Base-by-base conservation (phyloP, 2,888 invertebrate genomes). In the Xestia sexstrigata region DNA sequence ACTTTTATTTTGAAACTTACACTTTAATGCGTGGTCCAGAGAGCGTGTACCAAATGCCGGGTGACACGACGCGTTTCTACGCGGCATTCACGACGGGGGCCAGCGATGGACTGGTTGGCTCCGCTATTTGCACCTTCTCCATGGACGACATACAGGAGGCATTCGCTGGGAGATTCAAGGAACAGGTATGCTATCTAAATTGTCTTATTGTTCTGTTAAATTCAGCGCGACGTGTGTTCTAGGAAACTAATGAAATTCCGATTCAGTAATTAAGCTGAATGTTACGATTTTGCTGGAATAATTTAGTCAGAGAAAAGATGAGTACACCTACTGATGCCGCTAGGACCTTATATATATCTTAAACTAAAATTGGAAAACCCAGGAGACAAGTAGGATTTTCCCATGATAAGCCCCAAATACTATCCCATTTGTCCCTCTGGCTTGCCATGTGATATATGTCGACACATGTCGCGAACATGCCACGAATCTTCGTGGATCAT, bases 151-250 rank as follows among this genome's bases (percentile, higher is more conserved):
- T 98, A 84, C 97, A 98, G 89, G 97, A 97, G 76, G 97, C 97
- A 35, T 98, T 98, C 90, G 97, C 97, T 81, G 98, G 98, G 23
- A 96, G 97, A 81, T 98, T 98, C 92, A 98, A 98, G 91, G 98
- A 98, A 89, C 98, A 96, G 94, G 96, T 96, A 75, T 17, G 47
- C 15, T 42, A 66, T 60, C 49, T n/a, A 60, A 39, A 52, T 42
- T 8, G 15, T n/a, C 26, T 23, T 70, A 35, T 58, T 70, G 26
- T 76, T 67, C 47, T 80, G 47, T 66, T 39, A 8, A 60, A 26
- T 60, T 66, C 11, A 55, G 30, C 39, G 9, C 4, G 17, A 2
- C 9, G n/a, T 62, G 11, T 70, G 7, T 76, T 67, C 17, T 68
- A 30, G 26, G 66, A 30, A 62, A 55, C 20, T 9, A 35, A 49